A percentile compares a stretch with the other conserved stretches of the same genome.
Evolutionary conservation across 1,140 invertebrate species (phyloP).

Genomic region (Heliconius hermathena): DNA sequence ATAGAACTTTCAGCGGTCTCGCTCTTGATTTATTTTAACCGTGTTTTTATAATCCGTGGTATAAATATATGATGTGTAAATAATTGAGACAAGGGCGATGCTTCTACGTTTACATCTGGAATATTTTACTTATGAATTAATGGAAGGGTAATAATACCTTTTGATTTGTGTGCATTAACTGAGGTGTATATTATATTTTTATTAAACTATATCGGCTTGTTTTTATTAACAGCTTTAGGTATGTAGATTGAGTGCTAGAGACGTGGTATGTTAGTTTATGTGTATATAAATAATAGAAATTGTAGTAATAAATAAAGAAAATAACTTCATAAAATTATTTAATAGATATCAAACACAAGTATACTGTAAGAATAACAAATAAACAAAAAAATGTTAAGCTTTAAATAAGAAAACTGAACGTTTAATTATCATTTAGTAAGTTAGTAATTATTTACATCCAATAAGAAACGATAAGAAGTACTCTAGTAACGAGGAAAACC

Average conservation of each 20-base stretch:
- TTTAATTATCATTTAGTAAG: too few species aligned
- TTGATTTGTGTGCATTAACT: conserved; percentile 1
- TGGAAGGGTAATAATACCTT: neutral
- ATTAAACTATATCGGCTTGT: neutral
- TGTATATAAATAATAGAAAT: neutral
- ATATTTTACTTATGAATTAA: conserved; percentile 18
- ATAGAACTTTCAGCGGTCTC: conserved; percentile 65
- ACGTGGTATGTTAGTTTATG: neutral
- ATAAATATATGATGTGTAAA: conserved; percentile 46
- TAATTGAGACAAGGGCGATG: conserved; percentile 43
- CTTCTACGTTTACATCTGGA: conserved; percentile 24
- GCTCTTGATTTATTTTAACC: conserved; percentile 60
- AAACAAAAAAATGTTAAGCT: too few species aligned
- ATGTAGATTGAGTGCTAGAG: neutral
- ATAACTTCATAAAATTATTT: too few species aligned
- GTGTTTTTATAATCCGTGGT: conserved; percentile 48
- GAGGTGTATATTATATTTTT: conserved; percentile 6
- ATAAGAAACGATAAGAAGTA: too few species aligned
- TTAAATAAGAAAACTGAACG: too few species aligned
- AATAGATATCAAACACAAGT: too few species aligned
- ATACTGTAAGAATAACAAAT: too few species aligned
- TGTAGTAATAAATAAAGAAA: too few species aligned
- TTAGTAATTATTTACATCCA: too few species aligned
- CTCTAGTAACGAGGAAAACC: too few species aligned
- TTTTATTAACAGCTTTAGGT: neutral